Base-by-base conservation (phyloP, 2,888 invertebrate species). In the Agriopis marginaria region DNA sequence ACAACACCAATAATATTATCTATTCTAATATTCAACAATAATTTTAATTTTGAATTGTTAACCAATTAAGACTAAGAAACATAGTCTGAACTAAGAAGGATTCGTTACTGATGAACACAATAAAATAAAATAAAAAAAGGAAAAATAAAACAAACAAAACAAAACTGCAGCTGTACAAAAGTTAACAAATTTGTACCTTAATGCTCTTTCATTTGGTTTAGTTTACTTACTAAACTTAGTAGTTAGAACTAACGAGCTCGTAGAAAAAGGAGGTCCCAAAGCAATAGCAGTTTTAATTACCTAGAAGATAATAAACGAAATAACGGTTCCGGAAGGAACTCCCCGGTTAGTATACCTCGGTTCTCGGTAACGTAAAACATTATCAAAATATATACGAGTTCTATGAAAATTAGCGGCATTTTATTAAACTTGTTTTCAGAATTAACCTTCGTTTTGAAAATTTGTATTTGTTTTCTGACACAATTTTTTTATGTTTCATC, bases 201-300 rank as follows among this genome's bases (percentile, higher is more conserved):
- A 23, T 10, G 23, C 39, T 54, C n/a, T 56, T 11, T 44, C 11
- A 56, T 56, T 56, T 11, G 11, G 42, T 56, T 58, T 58, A 45
- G 58, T 58, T 58, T 45, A 3, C 45, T n/a, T 32, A n/a, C 45
- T 44, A 44, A 44, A 56, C 32, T 58, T 23, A 58, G 23, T 58
- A 58, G 58, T 58, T 58, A 32, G 45, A 58, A 45, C 45, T n/a
- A 58, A 58, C 45, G 58, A 32, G 58, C 9, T 58, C 32, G 32
- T 55, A 79, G 80, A 79, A 84, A 80, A 79, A 79, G 80, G 79
- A 77, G 80, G 84, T 80, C 84, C 74, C 66, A 45, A 79, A 78
- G 84, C 83, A 82, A 87, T 89, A 88, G 86, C 88, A 83, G 82
- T 88, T 89, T 87, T 90, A 90, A 90, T 90, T 90, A 89, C 17